A percentile compares a stretch with the other conserved stretches of the same genome.
Evolutionary conservation across 2,888 invertebrate species (phyloP).

Genomic region (Lomographa bimaculata): DNA sequence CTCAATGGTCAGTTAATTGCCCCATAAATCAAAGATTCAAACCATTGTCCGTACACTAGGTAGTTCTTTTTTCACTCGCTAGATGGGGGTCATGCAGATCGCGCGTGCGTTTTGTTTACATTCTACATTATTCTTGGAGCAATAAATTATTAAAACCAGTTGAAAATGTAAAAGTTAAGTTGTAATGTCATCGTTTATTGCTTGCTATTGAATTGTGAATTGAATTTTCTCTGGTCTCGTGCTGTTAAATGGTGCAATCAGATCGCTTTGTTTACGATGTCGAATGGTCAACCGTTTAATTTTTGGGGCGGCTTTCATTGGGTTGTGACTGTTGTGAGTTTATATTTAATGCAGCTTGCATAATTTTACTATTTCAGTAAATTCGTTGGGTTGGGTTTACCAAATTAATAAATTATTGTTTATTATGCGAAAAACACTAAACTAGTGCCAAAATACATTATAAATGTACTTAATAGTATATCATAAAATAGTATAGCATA

Average conservation of each 20-base stretch:
- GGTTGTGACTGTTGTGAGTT: no score
- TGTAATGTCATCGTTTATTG: conserved; percentile 52
- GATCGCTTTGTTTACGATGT: conserved; percentile 27
- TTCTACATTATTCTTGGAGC: conserved; percentile 14
- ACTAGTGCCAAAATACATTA: no score
- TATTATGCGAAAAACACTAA: no score
- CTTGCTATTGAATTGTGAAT: conserved; percentile 50
- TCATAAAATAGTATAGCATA: no score
- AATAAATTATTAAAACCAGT: conserved; percentile 57
- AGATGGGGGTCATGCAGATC: conserved; percentile 55
- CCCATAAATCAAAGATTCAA: conserved; percentile 67
- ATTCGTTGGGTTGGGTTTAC: no score
- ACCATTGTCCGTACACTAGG: conserved; percentile 46
- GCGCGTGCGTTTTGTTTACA: conserved; percentile 47
- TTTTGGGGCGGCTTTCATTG: conserved; percentile 16
- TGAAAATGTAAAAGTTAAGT: conserved; percentile 28
- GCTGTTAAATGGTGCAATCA: conserved; percentile 54
- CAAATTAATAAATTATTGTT: no score
- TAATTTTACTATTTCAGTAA: no score
- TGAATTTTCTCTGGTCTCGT: conserved; percentile 51
- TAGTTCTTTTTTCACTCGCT: conserved; percentile 52
- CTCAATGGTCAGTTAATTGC: conserved; percentile 80
- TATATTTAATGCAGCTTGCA: conserved; percentile 7
- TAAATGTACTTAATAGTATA: no score
- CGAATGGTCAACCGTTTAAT: conserved; percentile 15